These are phyloP conservation scores for Araneus ventricosus DNA, from an alignment of 1,140 invertebrate genomes.

Conservation along the genomic window DNA sequence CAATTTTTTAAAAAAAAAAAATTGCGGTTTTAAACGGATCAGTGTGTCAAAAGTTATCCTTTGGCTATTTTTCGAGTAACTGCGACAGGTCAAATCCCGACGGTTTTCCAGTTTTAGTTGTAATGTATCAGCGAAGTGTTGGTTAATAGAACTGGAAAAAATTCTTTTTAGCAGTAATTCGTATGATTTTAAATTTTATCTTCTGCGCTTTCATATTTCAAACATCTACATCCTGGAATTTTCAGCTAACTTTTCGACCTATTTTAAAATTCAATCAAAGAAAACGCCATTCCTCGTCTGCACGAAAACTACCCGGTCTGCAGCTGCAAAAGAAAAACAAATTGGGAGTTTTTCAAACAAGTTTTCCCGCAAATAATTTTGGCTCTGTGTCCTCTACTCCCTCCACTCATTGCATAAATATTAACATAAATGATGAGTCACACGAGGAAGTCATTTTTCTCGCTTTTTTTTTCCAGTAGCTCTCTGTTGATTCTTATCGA, in stretches of 20 bases:
- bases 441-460: constrained; percentile 34
- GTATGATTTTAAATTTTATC: too few relatives aligned
- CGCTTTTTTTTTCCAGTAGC: background rate
- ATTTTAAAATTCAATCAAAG: background rate
- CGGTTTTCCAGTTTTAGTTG: too few relatives aligned
- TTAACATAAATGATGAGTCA: background rate
- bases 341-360: background rate
- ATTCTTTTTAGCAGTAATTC: too few relatives aligned
- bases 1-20: too few relatives aligned
- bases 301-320: background rate
- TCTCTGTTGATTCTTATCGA: background rate
- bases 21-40: too few relatives aligned
- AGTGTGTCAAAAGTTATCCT: too few relatives aligned
- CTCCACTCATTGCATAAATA: background rate
- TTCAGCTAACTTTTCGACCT: background rate
- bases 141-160: too few relatives aligned
- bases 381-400: background rate
- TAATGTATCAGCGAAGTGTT: too few relatives aligned
- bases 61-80: too few relatives aligned
- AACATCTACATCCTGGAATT: too few relatives aligned
- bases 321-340: background rate
- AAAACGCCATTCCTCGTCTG: background rate
- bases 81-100: too few relatives aligned
- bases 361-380: constrained; percentile 11
- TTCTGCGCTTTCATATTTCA: too few relatives aligned